Base-by-base conservation (phyloP, 2,797 vertebrate species). In the Darevskia nairensis region DNA sequence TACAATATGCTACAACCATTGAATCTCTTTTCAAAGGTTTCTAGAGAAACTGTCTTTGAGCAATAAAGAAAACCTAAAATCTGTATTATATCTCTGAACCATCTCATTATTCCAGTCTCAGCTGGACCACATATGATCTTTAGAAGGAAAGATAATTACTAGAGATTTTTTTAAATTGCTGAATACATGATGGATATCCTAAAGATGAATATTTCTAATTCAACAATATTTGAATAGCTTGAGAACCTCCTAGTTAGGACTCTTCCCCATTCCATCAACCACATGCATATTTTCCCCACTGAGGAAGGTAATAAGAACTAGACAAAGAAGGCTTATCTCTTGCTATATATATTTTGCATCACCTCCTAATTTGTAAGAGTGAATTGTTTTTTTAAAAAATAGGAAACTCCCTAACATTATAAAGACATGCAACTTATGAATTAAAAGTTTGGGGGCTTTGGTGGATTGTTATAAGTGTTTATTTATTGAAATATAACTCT, bases 1-100 rank as follows among this genome's bases (percentile, higher is more conserved):
- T 93, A 23, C 5, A 61, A 61, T 23, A 61, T 91, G 76, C 91
- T 91, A 66, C 86, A 91, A 32, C 11, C 4, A 44, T 11, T 80
- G 76, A 90, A 81, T 39, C 88, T 93, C 3, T 92, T 94, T 93
- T 89, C 84, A 27, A 88, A 94, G 88, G 80, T 94, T 82, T 92
- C 91, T 91, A 84, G 87, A 94, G 87, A 93, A 91, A 91, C 92
- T 94, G 90, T 93, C 93, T 61, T 87, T 93, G 90, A 86, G n/a
- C 78, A 68, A 1, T 91, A 84, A 90, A 91, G 90, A 86, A 66
- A 93, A 88, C 85, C 69, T 87, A 68, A 86, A 92, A 88, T 93
- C 88, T 92, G 0, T 78, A 91, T 91, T 91, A 78, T 84, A 46
- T 92, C 80, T 92, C 89, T 91, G 89, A 88, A 86, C 39, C 87